A percentile compares a stretch with the other conserved stretches of the same genome.
These are phyloP conservation scores for Mormyrus proboscirostris DNA, from an alignment of 2,797 vertebrate species.

Conservation along the genomic window DNA sequence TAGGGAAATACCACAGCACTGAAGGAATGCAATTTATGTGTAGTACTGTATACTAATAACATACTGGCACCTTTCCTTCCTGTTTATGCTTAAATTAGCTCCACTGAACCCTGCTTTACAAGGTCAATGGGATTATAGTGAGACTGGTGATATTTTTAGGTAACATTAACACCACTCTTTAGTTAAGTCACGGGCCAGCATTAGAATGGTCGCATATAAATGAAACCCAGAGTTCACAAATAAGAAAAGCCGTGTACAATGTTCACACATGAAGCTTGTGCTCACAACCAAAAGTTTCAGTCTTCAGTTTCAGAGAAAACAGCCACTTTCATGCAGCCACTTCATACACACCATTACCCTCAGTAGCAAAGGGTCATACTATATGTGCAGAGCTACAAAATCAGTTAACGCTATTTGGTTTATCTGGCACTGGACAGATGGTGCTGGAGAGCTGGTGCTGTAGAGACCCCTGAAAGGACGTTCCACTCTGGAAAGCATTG, in stretches of 20 bases:
- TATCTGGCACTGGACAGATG: slow-evolving; percentile 99
- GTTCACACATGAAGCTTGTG: background rate
- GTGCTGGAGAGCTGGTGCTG: slow-evolving; percentile 99
- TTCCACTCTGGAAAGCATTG: slow-evolving; percentile 99
- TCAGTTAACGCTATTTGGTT: slow-evolving; percentile 99
- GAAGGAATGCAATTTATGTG: background rate
- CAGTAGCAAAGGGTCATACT: slow-evolving; percentile 96
- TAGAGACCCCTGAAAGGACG: slow-evolving; percentile 99
- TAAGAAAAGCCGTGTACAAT: background rate
- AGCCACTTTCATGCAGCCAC: slow-evolving; percentile 66
- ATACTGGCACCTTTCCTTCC: background rate
- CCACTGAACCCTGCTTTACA: background rate
- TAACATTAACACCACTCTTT: background rate
- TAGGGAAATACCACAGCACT: background rate
- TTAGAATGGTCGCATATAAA: background rate
- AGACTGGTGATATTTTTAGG: background rate
- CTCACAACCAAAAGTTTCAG: background rate
- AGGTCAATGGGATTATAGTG: background rate
- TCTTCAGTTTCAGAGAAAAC: background rate
- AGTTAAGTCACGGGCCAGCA: background rate
- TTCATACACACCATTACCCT: slow-evolving; percentile 99
- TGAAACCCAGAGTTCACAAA: background rate
- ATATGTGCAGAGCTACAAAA: slow-evolving; percentile 99
- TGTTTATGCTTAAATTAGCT: background rate
- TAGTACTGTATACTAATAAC: background rate